phyloP scores from a whole-genome alignment of 2,888 invertebrate species.

The Thecophora atra region DNA sequence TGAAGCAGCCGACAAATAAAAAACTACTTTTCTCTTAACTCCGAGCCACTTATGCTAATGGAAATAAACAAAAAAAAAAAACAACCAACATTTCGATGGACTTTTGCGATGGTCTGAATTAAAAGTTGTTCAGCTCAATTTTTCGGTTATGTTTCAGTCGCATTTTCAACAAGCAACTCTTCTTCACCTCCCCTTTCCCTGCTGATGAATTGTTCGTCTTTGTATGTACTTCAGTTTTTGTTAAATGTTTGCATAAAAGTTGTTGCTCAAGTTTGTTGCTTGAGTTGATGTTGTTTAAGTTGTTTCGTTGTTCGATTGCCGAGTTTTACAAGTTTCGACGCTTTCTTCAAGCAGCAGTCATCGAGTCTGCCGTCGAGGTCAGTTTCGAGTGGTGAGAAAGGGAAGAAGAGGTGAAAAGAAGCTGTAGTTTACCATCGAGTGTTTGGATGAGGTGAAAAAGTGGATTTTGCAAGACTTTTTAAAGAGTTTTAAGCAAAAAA shows the following conservation, averaged over 20 bases:
- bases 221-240: not conserved
- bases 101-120: too few species aligned
- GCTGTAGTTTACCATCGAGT: not conserved
- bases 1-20: slow-evolving; percentile 19
- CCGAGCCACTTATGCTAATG: slow-evolving; percentile 26
- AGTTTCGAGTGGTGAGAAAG: not conserved
- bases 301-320: not conserved
- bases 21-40: slow-evolving; percentile 5
- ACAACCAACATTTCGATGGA: too few species aligned
- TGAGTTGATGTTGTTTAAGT: not conserved
- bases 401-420: not conserved
- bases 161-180: too few species aligned
- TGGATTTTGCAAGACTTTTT: not conserved
- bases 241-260: not conserved
- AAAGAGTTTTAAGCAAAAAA: too few species aligned
- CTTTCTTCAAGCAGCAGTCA: not conserved
- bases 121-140: too few species aligned
- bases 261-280: not conserved
- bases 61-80: slow-evolving; percentile 20
- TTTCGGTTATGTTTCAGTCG: too few species aligned
- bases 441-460: not conserved
- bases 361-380: too few species aligned
- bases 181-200: too few species aligned
- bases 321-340: too few species aligned
- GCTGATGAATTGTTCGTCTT: too few species aligned